These are phyloP conservation scores for Chloropsis hardwickii DNA, from an alignment of 2,113 vertebrate species.

Conservation along the genomic window DNA sequence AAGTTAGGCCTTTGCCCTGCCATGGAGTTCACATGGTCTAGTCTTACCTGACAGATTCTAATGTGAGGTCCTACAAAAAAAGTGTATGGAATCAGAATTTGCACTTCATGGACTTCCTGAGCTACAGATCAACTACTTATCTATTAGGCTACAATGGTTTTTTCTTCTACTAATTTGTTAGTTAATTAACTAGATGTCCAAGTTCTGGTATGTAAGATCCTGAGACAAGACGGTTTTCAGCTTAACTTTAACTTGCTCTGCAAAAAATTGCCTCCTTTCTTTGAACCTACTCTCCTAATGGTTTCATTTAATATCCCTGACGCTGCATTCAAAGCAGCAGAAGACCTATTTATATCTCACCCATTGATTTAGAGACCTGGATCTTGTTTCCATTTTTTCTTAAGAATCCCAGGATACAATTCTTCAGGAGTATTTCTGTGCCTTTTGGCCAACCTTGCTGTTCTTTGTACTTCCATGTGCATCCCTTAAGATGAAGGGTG, in stretches of 20 bases:
- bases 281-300: not conserved
- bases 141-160: not conserved
- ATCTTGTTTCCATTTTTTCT: not conserved
- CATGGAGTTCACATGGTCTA: not conserved
- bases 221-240: not conserved
- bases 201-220: not conserved
- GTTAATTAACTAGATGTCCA: not conserved
- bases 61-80: not conserved
- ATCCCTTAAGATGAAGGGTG: not conserved
- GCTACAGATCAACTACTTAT: not conserved
- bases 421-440: not conserved
- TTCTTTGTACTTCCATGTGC: not conserved
- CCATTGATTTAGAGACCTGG: not conserved
- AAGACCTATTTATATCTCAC: not conserved
- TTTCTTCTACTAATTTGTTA: not conserved
- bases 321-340: not conserved
- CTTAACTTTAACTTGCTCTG: not conserved
- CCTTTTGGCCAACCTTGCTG: accelerated
- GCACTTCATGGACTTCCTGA: not conserved
- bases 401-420: not conserved
- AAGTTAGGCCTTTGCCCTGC: not conserved
- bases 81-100: not conserved
- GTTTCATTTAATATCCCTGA: not conserved
- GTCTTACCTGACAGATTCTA: not conserved
- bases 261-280: not conserved